Evolutionary conservation across 2,888 invertebrate species (phyloP), one percentile per base, ranked within the genome.

Genomic region (Meghimatium bilineatum): DNA sequence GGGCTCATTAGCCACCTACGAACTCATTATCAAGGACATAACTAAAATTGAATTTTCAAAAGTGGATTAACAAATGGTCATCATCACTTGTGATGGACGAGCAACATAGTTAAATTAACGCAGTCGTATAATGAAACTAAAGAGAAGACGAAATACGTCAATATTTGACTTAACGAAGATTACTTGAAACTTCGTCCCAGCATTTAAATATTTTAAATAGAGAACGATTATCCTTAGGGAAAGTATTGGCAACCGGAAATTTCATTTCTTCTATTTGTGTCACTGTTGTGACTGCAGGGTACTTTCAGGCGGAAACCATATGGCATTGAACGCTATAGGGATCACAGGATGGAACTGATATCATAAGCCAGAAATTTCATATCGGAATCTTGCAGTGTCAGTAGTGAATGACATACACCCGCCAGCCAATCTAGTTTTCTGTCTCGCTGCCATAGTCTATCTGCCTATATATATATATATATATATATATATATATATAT

Each of bases 161-260:
- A 44, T 44, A 72, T 44, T 44, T 72, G 44, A n/a, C 44, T 44
- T 72, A 8, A 72, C 44, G n/a, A 44, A 72, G 72, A 72, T 72
- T n/a, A 38, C 29, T 14, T 38, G 72, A n/a, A n/a, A 72, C 44
- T 14, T 72, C 14, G n/a, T n/a, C 12, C 26, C 1, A 10, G 20
- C 66, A 17, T 32, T 10, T 23, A 63, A 36, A 26, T 23, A 23
- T 36, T 26, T 72, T 72, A 44, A 38, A 72, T 72, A 72, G n/a
- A 72, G n/a, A 72, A n/a, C 29, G n/a, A 77, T 38, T 38, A 23
- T 36, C 38, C 29, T 14, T 12, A 26, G 38, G 34, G 14, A 36
- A 36, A 36, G 52, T 63, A 36, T 6, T 77, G 77, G 63, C 77
- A 77, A 77, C 60, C 77, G 77, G 77, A 77, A 77, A 77, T 77